Conservation (phyloP, 1,140 invertebrate genomes). For the Leptinotarsa undecemlineata region DNA sequence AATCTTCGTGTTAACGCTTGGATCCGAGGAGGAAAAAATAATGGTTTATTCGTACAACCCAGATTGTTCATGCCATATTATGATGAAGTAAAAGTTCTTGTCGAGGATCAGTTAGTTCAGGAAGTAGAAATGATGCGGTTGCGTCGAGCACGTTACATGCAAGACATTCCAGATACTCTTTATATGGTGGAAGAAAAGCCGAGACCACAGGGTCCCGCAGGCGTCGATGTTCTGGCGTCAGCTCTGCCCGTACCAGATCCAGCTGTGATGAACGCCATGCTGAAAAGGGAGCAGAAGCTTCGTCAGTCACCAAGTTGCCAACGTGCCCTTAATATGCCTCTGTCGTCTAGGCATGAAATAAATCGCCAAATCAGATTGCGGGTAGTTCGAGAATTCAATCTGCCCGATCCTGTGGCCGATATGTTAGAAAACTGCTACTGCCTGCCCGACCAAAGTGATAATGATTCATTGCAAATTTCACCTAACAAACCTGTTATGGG, state of each 20-base stretch:
- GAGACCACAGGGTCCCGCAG: slow-evolving; percentile 62
- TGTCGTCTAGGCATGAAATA: slow-evolving; percentile 77
- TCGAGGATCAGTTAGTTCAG: slow-evolving; percentile 82
- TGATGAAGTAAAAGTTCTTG: slow-evolving; percentile 86
- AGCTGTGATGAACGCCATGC: slow-evolving; percentile 77
- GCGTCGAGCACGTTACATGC: slow-evolving; percentile 65
- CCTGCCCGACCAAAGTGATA: slow-evolving; percentile 45
- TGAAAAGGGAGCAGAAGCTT: slow-evolving; percentile 84
- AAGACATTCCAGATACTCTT: slow-evolving; percentile 88
- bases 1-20: slow-evolving; percentile 81
- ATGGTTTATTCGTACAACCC: slow-evolving; percentile 82
- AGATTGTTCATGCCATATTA: slow-evolving; percentile 92
- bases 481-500: slow-evolving; percentile 40
- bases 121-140: slow-evolving; percentile 77
- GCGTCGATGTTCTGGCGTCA: slow-evolving; percentile 64
- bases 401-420: slow-evolving; percentile 89
- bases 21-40: slow-evolving; percentile 78
- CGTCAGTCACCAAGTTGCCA: slow-evolving; percentile 78
- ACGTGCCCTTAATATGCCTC: slow-evolving; percentile 73
- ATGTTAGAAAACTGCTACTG: slow-evolving; percentile 67
- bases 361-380: slow-evolving; percentile 78
- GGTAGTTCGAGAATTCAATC: slow-evolving; percentile 90
- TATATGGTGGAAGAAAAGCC: slow-evolving; percentile 82
- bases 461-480: slow-evolving; percentile 40
- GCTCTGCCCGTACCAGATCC: slow-evolving; percentile 73